These are phyloP conservation scores for Danio rerio DNA, from an alignment of 2,113 vertebrate species.

Conservation along the genomic window GRCz12tu NC_133193.1:20019501-20020000, in stretches of 20 bases:
- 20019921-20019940: not conserved
- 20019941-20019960: not conserved
- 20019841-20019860: slow-evolving; percentile 62
- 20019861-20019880: slow-evolving; percentile 71
- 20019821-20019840: slow-evolving; percentile 55
- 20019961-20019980: too few relatives aligned
- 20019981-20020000: too few relatives aligned
- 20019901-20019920: slow-evolving; percentile 66
- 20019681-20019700: not conserved
- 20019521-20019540: not conserved
- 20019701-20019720: not conserved
- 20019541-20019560: not conserved
- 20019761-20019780: slow-evolving; percentile 49
- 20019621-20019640: not conserved
- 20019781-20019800: slow-evolving; percentile 36
- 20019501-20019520: not conserved
- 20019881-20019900: slow-evolving; percentile 75
- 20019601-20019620: not conserved
- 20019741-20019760: slow-evolving; percentile 50
- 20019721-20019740: not conserved
- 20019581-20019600: not conserved
- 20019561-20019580: not conserved
- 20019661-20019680: slow-evolving; percentile 1
- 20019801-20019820: slow-evolving; percentile 52
- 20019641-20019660: not conserved